Evolutionary conservation across 2,888 invertebrate genomes (phyloP).

Genomic region (Gerris lacustris): DNA sequence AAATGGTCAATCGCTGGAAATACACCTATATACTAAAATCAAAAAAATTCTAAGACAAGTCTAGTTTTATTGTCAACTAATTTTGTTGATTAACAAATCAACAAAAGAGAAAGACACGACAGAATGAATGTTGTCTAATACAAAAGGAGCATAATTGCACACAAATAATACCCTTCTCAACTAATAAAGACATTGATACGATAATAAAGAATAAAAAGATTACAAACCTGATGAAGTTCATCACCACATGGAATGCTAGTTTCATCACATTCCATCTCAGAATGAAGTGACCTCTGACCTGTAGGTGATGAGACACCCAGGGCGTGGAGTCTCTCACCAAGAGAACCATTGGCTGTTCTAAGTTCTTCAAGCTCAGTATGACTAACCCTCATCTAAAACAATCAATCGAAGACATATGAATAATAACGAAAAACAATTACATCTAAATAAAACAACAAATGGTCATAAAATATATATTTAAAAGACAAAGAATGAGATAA

Average conservation of each 20-base stretch:
- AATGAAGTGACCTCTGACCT: conserved; percentile 62
- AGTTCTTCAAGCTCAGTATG: conserved; percentile 57
- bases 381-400: conserved; percentile 29
- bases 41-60: too few species aligned
- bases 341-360: conserved; percentile 55
- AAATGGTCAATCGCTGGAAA: too few species aligned
- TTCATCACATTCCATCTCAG: conserved; percentile 72
- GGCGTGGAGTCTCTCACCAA: conserved; percentile 56
- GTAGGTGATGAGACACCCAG: conserved; percentile 38
- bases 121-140: too few species aligned
- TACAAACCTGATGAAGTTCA: conserved; percentile 30
- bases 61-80: too few species aligned
- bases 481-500: background rate
- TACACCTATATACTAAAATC: too few species aligned
- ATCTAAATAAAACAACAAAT: background rate
- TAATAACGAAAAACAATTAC: conserved; percentile 17
- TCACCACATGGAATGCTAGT: conserved; percentile 27
- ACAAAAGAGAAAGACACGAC: too few species aligned
- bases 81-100: too few species aligned
- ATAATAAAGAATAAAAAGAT: too few species aligned
- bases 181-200: too few species aligned
- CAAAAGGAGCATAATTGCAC: too few species aligned
- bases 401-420: background rate
- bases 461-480: background rate
- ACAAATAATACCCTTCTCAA: too few species aligned